These are phyloP conservation scores for Saccopteryx bilineata DNA, from an alignment of 2,113 vertebrate genomes.

Conservation along the genomic window DNA sequence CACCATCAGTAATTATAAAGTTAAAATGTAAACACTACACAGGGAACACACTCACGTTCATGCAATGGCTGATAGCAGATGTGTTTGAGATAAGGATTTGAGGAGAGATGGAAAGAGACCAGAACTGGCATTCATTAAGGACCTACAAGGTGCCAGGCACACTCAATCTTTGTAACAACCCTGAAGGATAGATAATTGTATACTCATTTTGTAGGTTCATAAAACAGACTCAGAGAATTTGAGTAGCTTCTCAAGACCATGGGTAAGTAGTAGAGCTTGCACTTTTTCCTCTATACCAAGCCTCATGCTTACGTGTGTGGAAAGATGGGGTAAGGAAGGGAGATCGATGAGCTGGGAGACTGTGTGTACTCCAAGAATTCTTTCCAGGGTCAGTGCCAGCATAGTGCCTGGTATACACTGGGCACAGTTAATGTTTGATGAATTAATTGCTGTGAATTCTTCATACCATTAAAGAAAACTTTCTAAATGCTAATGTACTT, in stretches of 20 bases:
- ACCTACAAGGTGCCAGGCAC: neutral
- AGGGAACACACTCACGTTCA: neutral
- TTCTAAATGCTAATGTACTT: conserved; percentile 49
- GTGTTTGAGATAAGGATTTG: conserved; percentile 29
- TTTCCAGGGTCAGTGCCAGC: neutral
- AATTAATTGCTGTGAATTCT: conserved; percentile 50
- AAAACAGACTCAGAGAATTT: neutral
- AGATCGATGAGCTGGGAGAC: neutral
- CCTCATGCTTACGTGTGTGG: neutral
- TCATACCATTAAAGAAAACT: conserved; percentile 1
- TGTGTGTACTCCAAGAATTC: neutral
- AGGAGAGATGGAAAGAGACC: neutral
- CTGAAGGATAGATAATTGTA: neutral
- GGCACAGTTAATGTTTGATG: neutral
- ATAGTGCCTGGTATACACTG: neutral
- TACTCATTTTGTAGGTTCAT: neutral
- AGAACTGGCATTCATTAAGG: neutral
- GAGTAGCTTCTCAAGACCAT: neutral
- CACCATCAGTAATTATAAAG: neutral
- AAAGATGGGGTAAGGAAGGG: neutral
- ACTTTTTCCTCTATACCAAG: neutral
- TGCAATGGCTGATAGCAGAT: neutral
- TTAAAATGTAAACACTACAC: neutral
- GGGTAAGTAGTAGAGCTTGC: neutral
- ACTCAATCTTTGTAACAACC: neutral